These are phyloP conservation scores for Alligator sinensis DNA, from an alignment of 2,113 vertebrate species.

Conservation along the genomic window DNA sequence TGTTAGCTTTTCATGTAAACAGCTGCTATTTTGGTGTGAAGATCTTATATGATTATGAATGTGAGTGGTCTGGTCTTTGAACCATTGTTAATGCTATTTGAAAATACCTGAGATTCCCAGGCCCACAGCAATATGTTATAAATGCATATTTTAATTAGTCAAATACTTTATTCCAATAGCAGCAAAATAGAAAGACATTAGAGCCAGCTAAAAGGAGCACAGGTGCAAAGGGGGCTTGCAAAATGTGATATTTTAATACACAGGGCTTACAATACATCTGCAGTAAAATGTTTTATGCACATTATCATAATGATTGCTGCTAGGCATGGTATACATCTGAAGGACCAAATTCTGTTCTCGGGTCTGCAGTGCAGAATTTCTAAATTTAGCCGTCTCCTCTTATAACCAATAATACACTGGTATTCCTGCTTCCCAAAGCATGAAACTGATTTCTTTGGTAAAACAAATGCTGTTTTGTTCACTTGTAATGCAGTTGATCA, in stretches of 20 bases:
- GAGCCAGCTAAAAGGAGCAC: not conserved
- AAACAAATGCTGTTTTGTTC: not conserved
- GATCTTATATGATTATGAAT: not conserved
- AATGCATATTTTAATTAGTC: not conserved
- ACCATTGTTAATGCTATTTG: not conserved
- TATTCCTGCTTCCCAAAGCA: not conserved
- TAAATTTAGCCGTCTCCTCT: not conserved
- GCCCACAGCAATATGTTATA: constrained; percentile 10
- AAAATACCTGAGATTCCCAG: not conserved
- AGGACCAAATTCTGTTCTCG: not conserved
- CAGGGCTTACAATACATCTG: not conserved
- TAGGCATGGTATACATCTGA: not conserved
- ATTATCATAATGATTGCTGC: not conserved
- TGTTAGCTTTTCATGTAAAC: not conserved
- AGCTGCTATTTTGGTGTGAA: not conserved
- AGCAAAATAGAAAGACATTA: not conserved
- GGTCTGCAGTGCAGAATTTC: not conserved
- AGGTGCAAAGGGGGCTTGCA: not conserved
- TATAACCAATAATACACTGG: not conserved
- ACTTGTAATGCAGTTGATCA: not conserved
- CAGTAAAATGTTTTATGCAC: not conserved
- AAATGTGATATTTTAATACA: not conserved
- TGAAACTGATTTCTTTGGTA: not conserved
- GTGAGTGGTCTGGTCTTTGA: not conserved
- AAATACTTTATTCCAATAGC: not conserved